phyloP scores from a whole-genome alignment of 23 tunicate species.

The Oikopleura vanhoeffeni region DNA sequence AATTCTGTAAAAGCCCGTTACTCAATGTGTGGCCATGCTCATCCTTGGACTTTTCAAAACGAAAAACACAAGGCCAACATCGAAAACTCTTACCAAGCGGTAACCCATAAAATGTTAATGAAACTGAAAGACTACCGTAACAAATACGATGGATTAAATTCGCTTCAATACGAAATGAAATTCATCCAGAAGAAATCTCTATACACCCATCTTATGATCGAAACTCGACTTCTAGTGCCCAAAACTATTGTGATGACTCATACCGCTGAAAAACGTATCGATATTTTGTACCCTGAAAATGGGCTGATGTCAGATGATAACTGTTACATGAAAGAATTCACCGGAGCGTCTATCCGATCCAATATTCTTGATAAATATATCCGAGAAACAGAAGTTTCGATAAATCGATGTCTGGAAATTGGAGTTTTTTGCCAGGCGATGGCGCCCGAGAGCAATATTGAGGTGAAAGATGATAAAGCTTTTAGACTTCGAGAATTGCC shows the following conservation, averaged over 20 bases:
- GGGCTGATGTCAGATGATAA: neutral
- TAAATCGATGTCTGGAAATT: neutral
- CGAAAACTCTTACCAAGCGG: neutral
- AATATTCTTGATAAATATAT: neutral
- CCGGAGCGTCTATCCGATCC: neutral
- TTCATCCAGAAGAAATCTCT: neutral
- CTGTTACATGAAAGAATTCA: constrained; percentile 3
- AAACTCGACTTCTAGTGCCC: neutral
- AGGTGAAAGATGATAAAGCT: neutral
- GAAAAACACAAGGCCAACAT: constrained; percentile 13
- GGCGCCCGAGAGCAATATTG: neutral
- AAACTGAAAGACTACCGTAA: constrained; percentile 13
- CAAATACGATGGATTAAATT: neutral
- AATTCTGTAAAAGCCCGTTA: no score
- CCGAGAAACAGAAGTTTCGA: neutral
- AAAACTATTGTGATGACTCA: neutral
- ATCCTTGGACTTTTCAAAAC: constrained; percentile 14
- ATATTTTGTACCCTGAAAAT: neutral
- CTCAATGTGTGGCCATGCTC: constrained; percentile 14
- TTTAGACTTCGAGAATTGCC: constrained; percentile 1
- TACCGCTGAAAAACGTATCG: neutral
- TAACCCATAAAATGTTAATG: constrained; percentile 12
- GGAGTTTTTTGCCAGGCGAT: constrained; percentile 7
- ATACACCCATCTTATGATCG: constrained; percentile 7
- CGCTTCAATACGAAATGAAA: neutral